Conservation (phyloP, 2,113 vertebrate genomes). For the Polypterus bichir region DNA sequence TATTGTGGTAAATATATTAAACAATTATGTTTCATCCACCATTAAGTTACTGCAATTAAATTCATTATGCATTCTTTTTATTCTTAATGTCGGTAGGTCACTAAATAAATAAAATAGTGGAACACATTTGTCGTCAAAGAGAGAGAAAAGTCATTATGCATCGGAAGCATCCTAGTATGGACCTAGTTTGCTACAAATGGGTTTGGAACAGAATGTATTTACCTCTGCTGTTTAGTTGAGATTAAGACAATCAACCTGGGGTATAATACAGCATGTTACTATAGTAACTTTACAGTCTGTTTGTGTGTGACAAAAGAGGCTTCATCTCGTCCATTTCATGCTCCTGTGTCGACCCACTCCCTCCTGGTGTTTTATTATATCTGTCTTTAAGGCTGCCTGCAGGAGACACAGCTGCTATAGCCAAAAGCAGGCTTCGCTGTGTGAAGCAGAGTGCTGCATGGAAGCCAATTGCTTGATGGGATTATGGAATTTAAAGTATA, state of each 20-base stretch:
- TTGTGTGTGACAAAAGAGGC: constrained; percentile 69
- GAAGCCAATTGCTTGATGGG: constrained; percentile 49
- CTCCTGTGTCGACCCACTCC: constrained; percentile 61
- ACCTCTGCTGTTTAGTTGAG: constrained; percentile 45
- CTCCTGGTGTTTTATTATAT: constrained; percentile 65
- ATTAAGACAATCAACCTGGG: constrained; percentile 72
- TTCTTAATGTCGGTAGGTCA: no score
- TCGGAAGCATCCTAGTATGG: constrained; percentile 5
- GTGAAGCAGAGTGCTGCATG: constrained; percentile 48
- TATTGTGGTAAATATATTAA: no score
- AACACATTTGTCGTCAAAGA: neutral
- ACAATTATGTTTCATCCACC: no score
- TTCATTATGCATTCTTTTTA: no score
- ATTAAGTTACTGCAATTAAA: no score
- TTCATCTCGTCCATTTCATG: constrained; percentile 73
- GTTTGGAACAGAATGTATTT: constrained; percentile 1
- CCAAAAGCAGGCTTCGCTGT: constrained; percentile 53
- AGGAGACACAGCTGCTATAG: constrained; percentile 62
- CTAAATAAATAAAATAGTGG: neutral
- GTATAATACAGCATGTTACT: constrained; percentile 69
- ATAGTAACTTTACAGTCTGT: constrained; percentile 78
- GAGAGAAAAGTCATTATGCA: neutral
- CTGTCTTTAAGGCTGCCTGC: constrained; percentile 60
- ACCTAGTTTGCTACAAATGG: neutral
- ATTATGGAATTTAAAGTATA: constrained; percentile 59